Percentiles rank a stretch among this genome's conserved stretches.
phyloP scores from a whole-genome alignment of 1,140 invertebrate species.

The Anastatus disparis region DNA sequence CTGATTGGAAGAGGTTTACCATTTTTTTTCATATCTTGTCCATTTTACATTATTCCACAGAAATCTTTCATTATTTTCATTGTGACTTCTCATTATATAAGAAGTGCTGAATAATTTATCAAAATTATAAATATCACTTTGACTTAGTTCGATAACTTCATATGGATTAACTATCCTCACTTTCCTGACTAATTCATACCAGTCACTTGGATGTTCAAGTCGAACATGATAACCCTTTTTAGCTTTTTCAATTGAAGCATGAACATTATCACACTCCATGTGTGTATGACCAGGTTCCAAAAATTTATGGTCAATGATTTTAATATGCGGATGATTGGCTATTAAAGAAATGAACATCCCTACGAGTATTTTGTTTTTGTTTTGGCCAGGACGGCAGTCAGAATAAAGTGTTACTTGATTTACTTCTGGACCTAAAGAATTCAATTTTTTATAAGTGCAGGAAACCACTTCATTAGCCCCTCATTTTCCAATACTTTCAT shows the following conservation, averaged over 20 bases:
- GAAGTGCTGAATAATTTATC: neutral
- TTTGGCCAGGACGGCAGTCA: slow-evolving; percentile 55
- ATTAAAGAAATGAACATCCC: slow-evolving; percentile 44
- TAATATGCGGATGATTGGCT: slow-evolving; percentile 34
- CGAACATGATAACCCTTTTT: neutral
- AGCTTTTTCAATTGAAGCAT: slow-evolving; percentile 49
- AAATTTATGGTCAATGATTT: slow-evolving; percentile 56
- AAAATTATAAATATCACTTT: slow-evolving; percentile 30
- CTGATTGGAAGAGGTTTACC: no score
- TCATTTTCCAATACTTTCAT: neutral
- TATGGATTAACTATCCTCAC: slow-evolving; percentile 5
- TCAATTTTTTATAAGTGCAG: slow-evolving; percentile 4
- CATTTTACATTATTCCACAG: slow-evolving; percentile 25
- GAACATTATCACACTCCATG: slow-evolving; percentile 54
- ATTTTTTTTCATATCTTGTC: slow-evolving; percentile 27
- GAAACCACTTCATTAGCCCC: neutral
- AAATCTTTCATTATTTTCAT: slow-evolving; percentile 19
- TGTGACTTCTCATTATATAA: slow-evolving; percentile 26
- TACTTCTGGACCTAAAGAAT: slow-evolving; percentile 38
- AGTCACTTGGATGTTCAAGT: slow-evolving; percentile 36
- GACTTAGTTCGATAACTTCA: slow-evolving; percentile 17
- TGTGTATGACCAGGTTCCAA: slow-evolving; percentile 53
- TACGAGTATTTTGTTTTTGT: slow-evolving; percentile 51
- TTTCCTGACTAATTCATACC: slow-evolving; percentile 26
- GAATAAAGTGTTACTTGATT: slow-evolving; percentile 52